phyloP scores from a whole-genome alignment of 2,888 invertebrate genomes.

The Steinernema scapterisci region DNA sequence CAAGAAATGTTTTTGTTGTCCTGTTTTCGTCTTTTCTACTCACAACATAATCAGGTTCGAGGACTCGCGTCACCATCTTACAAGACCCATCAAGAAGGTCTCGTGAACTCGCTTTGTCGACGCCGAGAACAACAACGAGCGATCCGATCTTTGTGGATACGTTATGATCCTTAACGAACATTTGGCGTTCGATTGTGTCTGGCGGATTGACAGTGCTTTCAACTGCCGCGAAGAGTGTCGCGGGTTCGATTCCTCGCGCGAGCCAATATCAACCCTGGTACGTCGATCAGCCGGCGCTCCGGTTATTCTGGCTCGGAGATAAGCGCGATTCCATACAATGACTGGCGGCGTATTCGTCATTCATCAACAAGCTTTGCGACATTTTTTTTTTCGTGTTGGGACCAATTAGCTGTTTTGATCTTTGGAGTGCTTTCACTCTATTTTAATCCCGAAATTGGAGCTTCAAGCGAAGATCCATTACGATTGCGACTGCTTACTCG shows the following conservation, averaged over 20 bases:
- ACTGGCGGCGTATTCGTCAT: not conserved
- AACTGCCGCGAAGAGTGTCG: not conserved
- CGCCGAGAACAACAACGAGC: not conserved
- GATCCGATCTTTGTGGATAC: not conserved
- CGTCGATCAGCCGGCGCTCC: not conserved
- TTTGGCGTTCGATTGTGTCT: not conserved
- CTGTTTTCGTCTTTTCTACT: too few relatives aligned
- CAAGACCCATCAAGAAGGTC: not conserved
- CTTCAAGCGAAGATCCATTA: too few relatives aligned
- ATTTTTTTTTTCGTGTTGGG: not conserved
- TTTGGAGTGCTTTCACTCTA: too few relatives aligned
- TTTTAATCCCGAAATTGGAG: too few relatives aligned
- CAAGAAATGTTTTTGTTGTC: too few relatives aligned
- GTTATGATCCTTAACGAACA: not conserved
- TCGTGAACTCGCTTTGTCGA: not conserved
- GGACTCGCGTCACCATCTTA: not conserved
- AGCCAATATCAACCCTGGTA: not conserved
- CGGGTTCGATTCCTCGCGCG: conserved; percentile 7
- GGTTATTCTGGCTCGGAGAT: conserved; percentile 25
- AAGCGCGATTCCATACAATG: not conserved
- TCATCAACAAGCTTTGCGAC: conserved; percentile 25
- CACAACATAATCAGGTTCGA: too few relatives aligned
- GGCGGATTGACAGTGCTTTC: not conserved
- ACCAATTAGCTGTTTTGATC: too few relatives aligned
- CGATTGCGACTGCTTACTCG: too few relatives aligned